A percentile compares a stretch with the other conserved stretches of the same genome.
Conservation (phyloP, 2,113 vertebrate species). For the Delphinapterus leucas region DNA sequence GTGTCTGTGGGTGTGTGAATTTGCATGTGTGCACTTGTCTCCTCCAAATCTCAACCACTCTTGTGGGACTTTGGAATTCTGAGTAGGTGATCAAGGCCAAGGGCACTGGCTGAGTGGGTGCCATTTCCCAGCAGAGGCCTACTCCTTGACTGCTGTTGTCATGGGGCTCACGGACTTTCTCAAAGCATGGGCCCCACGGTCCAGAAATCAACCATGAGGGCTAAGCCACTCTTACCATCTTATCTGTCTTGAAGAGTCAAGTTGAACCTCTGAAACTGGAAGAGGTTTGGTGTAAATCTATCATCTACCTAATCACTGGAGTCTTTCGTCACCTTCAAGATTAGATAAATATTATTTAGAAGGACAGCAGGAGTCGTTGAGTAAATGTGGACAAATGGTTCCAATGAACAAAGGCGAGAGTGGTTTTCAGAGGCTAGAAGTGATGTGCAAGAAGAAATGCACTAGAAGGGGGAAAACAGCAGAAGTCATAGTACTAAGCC, state of each 20-base stretch:
- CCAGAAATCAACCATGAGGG: background rate
- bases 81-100: background rate
- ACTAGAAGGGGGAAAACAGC: background rate
- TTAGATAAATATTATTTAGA: background rate
- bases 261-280: background rate
- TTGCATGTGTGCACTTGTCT: slow-evolving; percentile 13
- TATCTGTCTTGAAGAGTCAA: background rate
- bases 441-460: background rate
- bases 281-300: background rate
- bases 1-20: slow-evolving; percentile 52
- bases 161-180: background rate
- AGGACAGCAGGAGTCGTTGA: background rate
- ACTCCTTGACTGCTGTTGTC: background rate
- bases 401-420: background rate
- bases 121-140: background rate
- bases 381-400: background rate
- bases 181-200: background rate
- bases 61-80: background rate
- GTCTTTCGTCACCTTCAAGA: background rate
- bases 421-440: background rate
- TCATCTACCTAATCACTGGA: background rate
- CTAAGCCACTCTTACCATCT: background rate
- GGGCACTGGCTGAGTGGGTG: background rate
- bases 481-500: background rate
- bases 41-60: background rate